Evolutionary conservation across 2,113 vertebrate genomes (phyloP).

Genomic region (Pachycephala philippinensis): DNA sequence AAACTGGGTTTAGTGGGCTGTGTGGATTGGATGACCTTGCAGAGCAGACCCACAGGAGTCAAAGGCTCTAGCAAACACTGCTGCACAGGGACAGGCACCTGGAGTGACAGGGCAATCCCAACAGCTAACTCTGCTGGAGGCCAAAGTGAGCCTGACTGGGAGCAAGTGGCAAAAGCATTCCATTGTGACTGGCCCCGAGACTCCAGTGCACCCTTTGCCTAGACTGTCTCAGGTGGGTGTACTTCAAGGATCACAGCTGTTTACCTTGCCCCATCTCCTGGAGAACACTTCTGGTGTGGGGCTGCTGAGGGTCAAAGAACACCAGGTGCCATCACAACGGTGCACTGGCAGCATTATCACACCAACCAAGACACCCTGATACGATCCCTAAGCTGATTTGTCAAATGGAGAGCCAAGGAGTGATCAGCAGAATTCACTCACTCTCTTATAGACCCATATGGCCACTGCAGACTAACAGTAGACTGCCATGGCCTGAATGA

Average conservation of each 20-base stretch:
- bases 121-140: background rate
- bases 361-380: background rate
- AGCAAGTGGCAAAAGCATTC: background rate
- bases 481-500: background rate
- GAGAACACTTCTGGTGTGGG: too few relatives aligned
- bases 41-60: background rate
- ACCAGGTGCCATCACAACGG: background rate
- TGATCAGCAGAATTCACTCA: background rate
- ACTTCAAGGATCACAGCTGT: background rate
- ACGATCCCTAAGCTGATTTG: too few relatives aligned
- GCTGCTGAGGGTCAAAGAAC: background rate
- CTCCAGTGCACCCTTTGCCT: background rate
- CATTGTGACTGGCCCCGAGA: background rate
- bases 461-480: background rate
- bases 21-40: background rate
- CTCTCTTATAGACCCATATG: background rate
- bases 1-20: background rate
- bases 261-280: background rate
- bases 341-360: background rate
- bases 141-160: background rate
- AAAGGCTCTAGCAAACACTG: background rate
- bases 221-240: background rate
- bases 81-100: background rate
- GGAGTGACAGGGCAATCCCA: background rate
- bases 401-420: background rate